Base-by-base conservation (phyloP, 2,797 vertebrate species). In the Coregonus sp. region DNA sequence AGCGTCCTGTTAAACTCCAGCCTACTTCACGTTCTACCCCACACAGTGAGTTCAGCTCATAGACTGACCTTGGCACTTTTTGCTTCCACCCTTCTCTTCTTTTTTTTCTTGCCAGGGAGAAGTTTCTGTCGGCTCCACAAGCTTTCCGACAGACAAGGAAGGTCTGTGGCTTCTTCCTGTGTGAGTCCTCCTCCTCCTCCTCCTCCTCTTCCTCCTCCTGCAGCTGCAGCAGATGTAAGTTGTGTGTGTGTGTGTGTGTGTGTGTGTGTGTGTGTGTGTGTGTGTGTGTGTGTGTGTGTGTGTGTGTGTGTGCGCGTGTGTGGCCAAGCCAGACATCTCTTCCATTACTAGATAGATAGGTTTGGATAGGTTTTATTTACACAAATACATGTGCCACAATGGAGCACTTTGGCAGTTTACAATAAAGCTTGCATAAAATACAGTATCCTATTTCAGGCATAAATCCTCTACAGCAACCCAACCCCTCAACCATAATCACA, bases 91-190 rank as follows among this genome's bases (percentile, higher is more conserved):
- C 52, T 14, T 1, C 52, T 47, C 15, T 14, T 4, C 71, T 85
- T 16, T 33, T 73, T 86, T 86, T 35, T 35, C 76, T 33, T 76
- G 82, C 74, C 89, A 97, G 97, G 94, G 95, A 97, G 89, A 92
- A 94, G 86, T 96, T 98, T 91, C 93, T 96, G 81, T 95, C 94
- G 70, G 95, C 96, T 31, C 96, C 97, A 0, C 94, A 95, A 78
- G 91, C 95, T 84, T 97, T 98, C 89, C 94, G 95, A 72, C 95
- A 95, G 92, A 94, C 91, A 65, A 88, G 89, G 12, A 92, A 82
- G 84, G 96, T 97, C 52, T 96, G 95, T 91, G 94, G 91, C 89
- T 98, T 98, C 91, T 98, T 98, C 84, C 94, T 91, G 56, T 93
- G 93, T 82, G 92, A 95, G 73, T 95, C 94, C 31, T 90, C 87